Evolutionary conservation across 2,113 vertebrate genomes (phyloP), one percentile per base, ranked within the genome.

Genomic region (Indri indri): DNA sequence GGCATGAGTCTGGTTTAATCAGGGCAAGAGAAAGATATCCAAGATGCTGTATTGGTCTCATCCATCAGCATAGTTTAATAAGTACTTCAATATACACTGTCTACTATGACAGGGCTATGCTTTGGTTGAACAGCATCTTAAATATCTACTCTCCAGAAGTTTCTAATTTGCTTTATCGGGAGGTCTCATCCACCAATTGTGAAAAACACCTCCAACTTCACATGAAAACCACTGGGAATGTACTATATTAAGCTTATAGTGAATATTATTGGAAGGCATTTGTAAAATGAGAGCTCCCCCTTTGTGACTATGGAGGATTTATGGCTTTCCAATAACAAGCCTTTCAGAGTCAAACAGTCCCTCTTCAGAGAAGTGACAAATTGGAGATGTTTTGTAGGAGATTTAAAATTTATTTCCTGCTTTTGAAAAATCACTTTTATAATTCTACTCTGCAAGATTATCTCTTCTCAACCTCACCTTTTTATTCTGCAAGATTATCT

Each of bases 81-180:
- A 27, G 22, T 71, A 74, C 50, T 68, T 14, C 14, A 32, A 22
- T 34, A 14, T 3, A 11, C 1, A 65, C 10, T 11, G 37, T 94
- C 52, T 76, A 37, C 54, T 20, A 20, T 0, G 2, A 73, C 7
- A 47, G 14, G 30, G 70, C 18, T 86, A 6, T 32, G 32, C 81
- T 92, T 92, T 52, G 23, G 12, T 52, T 81, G 91, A 23, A 47
- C 27, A 25, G 14, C n/a, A 22, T 82, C 50, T 74, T 88, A 61
- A 81, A 84, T 89, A 54, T 90, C 40, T 90, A 45, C 34, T 66
- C 27, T 92, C 45, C 22, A 81, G 68, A 94, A 68, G 47, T 34
- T 96, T 96, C 65, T 82, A 47, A 88, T 94, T 94, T 91, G 84
- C 45, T 74, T 92, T 93, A 65, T 74, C 84, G 81, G 27, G 59